Evolutionary conservation across 2,113 vertebrate species (phyloP).

Genomic region (Elgaria multicarinata): DNA sequence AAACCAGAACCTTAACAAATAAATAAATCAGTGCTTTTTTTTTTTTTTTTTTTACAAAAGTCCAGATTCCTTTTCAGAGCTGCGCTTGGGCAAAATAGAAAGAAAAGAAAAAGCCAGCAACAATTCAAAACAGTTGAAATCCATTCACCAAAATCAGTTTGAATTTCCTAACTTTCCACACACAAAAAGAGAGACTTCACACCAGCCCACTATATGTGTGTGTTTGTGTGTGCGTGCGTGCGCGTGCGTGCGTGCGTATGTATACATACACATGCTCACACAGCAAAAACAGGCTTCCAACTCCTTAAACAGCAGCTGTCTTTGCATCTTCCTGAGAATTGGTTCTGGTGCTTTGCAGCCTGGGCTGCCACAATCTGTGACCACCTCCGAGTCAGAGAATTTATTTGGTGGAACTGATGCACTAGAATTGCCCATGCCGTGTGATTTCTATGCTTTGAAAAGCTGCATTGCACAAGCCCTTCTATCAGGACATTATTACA

Average conservation of each 20-base stretch:
- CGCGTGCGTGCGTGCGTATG: no score
- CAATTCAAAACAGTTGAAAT: not conserved
- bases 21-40: no score
- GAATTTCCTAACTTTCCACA: not conserved
- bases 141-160: not conserved
- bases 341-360: conserved; percentile 23
- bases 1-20: not conserved
- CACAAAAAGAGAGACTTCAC: not conserved
- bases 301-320: conserved; percentile 17
- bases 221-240: no score
- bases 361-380: conserved; percentile 6
- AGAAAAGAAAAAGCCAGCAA: not conserved
- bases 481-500: conserved; percentile 52
- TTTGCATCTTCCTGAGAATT: conserved; percentile 24
- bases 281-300: conserved; percentile 44
- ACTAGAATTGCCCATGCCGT: conserved; percentile 27
- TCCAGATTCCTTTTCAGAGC: fast-evolving
- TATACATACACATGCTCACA: not conserved
- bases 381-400: conserved; percentile 22
- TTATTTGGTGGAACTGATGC: conserved; percentile 46
- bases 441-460: conserved; percentile 53
- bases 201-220: not conserved
- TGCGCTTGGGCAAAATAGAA: not conserved
- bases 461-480: conserved; percentile 43
- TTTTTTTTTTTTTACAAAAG: fast-evolving